Base-by-base conservation (phyloP, 2,113 vertebrate species). In the Panthera uncia region DNA sequence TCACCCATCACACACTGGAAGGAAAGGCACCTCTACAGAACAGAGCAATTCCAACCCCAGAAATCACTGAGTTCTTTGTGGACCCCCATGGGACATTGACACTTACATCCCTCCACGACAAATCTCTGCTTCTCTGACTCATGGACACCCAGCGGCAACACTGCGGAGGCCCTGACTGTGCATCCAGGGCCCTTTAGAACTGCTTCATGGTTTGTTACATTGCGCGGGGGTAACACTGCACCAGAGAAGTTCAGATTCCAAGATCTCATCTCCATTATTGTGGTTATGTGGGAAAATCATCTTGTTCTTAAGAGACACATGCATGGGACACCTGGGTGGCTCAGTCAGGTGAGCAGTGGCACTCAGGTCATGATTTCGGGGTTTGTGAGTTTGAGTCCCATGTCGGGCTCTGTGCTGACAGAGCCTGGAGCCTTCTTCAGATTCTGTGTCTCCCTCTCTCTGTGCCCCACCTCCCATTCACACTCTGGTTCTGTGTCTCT, bases 71-170 rank as follows among this genome's bases (percentile, higher is more conserved):
- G 38, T 71, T 23, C 31, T 71, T 27, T 12, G 15, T 25, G 63
- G 36, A 69, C 48, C 19, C n/a, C n/a, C 52, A 4, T 1, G 11
- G 38, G 7, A 71, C 23, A 21, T 65, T 5, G 33, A 8, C 5
- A 10, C 16, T 10, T 7, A 31, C 33, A 29, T 38, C 48, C n/a
- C n/a, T 29, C 18, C 31, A 15, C 0, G 18, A 11, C 31, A 29
- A 71, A 36, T 15, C 8, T 19, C 65, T 61, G 11, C 11, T 80
- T 9, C 21, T 63, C 61, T 38, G 38, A 71, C 36, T 50, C 33
- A 3, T 21, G 25, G 52, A 38, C 52, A 14, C 76, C 45, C 3
- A 7, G 41, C 12, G 4, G 16, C 12, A 41, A 4, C 33, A 36
- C 14, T 3, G 3, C 36, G 7, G n/a, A 69, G 18, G 33, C 14